These are phyloP conservation scores for Dilophus febrilis DNA, from an alignment of 2,888 invertebrate genomes.

Conservation along the genomic window DNA sequence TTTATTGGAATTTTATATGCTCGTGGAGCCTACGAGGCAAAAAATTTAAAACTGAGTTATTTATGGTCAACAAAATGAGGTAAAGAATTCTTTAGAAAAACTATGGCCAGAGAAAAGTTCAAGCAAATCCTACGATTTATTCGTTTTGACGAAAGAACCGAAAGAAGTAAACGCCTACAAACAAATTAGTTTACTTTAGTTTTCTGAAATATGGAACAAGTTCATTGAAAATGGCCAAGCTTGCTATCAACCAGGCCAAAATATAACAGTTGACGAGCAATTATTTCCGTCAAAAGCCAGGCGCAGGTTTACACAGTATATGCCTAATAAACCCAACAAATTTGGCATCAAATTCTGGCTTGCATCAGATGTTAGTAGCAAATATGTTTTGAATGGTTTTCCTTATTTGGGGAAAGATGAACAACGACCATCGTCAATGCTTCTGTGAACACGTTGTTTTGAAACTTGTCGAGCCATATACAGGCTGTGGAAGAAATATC, in stretches of 20 bases:
- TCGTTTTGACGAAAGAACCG: slow-evolving; percentile 12
- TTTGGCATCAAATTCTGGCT: slow-evolving; percentile 20
- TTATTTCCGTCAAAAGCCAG: slow-evolving; percentile 13
- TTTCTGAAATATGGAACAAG: slow-evolving; percentile 13
- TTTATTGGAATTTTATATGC: slow-evolving; percentile 13
- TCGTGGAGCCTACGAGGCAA: slow-evolving; percentile 14
- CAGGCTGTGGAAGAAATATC: neutral
- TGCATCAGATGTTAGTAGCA: neutral
- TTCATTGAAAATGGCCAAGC: slow-evolving; percentile 12
- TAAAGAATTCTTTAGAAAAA: slow-evolving; percentile 12
- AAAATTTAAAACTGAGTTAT: slow-evolving; percentile 9
- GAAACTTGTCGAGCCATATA: neutral
- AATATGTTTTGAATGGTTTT: slow-evolving; percentile 1
- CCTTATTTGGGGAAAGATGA: neutral
- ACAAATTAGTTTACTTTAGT: slow-evolving; percentile 12
- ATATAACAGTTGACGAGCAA: slow-evolving; percentile 14
- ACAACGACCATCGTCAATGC: neutral
- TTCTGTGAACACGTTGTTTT: slow-evolving; percentile 9
- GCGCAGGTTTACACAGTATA: slow-evolving; percentile 18
- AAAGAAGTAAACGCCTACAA: slow-evolving; percentile 11
- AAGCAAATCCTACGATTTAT: slow-evolving; percentile 13
- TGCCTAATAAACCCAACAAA: slow-evolving; percentile 18
- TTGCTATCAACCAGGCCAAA: slow-evolving; percentile 12
- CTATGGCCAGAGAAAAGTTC: slow-evolving; percentile 14
- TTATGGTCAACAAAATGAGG: slow-evolving; percentile 15